Percentiles rank a stretch among this genome's conserved stretches.
Conservation (phyloP, 2,797 vertebrate genomes). For the Protosalanx chinensis region DNA sequence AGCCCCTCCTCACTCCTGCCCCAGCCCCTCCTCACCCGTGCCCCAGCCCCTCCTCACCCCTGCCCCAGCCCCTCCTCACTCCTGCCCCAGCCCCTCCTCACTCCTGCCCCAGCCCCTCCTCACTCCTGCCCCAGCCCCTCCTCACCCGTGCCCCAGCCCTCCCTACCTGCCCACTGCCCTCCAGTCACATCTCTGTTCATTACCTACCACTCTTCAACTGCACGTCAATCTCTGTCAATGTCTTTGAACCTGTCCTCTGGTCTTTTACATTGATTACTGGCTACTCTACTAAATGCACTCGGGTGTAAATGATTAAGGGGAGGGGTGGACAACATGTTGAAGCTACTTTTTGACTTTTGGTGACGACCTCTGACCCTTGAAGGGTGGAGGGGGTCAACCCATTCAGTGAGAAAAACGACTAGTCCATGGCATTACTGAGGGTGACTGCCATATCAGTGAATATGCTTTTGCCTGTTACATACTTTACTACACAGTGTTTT, state of each 20-base stretch:
- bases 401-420: conserved; percentile 15
- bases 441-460: conserved; percentile 74
- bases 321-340: conserved; percentile 7
- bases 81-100: not conserved
- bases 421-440: conserved; percentile 52
- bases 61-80: not conserved
- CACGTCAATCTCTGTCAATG: not conserved
- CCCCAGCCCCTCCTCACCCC: not conserved
- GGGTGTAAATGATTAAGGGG: not conserved
- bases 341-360: conserved; percentile 25
- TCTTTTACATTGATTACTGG: not conserved
- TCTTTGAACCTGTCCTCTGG: not conserved
- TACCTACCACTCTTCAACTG: not conserved
- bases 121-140: not conserved
- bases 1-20: accelerated
- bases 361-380: not conserved
- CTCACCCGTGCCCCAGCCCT: not conserved
- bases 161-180: not conserved
- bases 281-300: not conserved
- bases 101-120: not conserved
- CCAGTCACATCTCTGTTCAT: not conserved
- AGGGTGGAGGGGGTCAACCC: not conserved
- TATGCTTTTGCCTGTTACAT: conserved; percentile 76
- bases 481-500: conserved; percentile 39
- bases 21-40: not conserved